These are phyloP conservation scores for Phataginus tricuspis DNA, from an alignment of 2,797 vertebrate species.

Conservation along the genomic window DNA sequence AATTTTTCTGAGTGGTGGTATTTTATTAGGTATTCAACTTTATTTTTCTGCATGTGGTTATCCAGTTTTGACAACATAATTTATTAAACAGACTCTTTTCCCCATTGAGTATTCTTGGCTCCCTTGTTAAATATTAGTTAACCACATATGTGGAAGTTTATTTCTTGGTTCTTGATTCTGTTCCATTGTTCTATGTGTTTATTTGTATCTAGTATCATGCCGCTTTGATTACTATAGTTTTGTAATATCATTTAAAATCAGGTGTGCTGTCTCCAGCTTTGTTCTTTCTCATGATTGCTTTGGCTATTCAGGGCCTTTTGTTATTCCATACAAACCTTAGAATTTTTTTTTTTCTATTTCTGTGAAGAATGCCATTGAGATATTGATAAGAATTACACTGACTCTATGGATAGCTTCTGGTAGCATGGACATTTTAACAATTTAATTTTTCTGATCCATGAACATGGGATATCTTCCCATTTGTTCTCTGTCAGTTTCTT, in stretches of 20 bases:
- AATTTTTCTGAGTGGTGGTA: not conserved
- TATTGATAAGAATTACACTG: not conserved
- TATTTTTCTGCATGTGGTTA: not conserved
- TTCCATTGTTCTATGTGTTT: not conserved
- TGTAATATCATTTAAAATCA: not conserved
- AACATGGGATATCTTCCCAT: not conserved
- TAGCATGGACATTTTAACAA: not conserved
- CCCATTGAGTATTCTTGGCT: not conserved
- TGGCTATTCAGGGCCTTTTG: not conserved
- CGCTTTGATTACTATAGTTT: not conserved
- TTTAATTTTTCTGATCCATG: not conserved
- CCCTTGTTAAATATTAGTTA: not conserved
- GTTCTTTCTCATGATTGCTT: not conserved
- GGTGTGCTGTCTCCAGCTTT: not conserved
- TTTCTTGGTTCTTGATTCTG: not conserved
- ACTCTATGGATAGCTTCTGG: not conserved
- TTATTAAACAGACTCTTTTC: not conserved
- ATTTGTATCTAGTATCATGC: not conserved
- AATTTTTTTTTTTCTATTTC: not conserved
- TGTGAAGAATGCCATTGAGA: not conserved
- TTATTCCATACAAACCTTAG: not conserved
- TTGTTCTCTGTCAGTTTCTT: not conserved
- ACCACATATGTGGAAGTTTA: not conserved
- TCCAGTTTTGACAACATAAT: not conserved
- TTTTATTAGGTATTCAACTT: not conserved